phyloP scores from a whole-genome alignment of 2,113 vertebrate species.

The Callopanchax toddi region DNA sequence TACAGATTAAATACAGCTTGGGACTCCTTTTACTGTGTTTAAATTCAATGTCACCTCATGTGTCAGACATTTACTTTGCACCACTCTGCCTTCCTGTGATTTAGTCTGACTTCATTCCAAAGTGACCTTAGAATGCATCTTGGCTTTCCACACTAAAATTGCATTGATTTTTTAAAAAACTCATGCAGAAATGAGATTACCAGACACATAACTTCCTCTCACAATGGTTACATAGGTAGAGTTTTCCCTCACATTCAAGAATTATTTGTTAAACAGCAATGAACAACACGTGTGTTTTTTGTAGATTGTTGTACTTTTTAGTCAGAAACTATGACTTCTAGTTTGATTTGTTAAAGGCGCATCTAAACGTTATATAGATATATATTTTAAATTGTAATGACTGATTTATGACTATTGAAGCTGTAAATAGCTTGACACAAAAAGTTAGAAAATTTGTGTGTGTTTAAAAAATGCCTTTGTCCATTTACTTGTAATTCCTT shows the following conservation, averaged over 20 bases:
- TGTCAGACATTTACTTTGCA: conserved; percentile 12
- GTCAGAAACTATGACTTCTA: too few species aligned
- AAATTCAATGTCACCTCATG: conserved; percentile 33
- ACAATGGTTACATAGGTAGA: conserved; percentile 28
- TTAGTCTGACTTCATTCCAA: conserved; percentile 20
- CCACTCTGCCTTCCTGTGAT: conserved; percentile 10
- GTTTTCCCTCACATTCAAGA: conserved; percentile 8
- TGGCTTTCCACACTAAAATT: conserved; percentile 1
- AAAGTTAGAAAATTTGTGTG: too few species aligned
- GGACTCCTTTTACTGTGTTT: conserved; percentile 30
- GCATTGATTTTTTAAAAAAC: conserved; percentile 25
- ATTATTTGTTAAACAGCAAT: neutral
- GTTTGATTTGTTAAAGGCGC: too few species aligned
- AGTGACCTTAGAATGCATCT: conserved; percentile 29
- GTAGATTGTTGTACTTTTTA: neutral
- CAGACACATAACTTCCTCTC: conserved; percentile 9
- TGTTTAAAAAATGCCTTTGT: too few species aligned
- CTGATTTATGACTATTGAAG: too few species aligned
- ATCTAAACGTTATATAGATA: too few species aligned
- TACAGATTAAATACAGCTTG: conserved; percentile 46
- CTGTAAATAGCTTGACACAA: too few species aligned
- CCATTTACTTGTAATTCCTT: too few species aligned
- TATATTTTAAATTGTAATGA: too few species aligned
- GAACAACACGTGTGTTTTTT: neutral
- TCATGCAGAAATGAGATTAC: conserved; percentile 27